A percentile compares a stretch with the other conserved stretches of the same genome.
These are phyloP conservation scores for Pyrrhia umbra DNA, from an alignment of 2,888 invertebrate species.

Conservation along the genomic window DNA sequence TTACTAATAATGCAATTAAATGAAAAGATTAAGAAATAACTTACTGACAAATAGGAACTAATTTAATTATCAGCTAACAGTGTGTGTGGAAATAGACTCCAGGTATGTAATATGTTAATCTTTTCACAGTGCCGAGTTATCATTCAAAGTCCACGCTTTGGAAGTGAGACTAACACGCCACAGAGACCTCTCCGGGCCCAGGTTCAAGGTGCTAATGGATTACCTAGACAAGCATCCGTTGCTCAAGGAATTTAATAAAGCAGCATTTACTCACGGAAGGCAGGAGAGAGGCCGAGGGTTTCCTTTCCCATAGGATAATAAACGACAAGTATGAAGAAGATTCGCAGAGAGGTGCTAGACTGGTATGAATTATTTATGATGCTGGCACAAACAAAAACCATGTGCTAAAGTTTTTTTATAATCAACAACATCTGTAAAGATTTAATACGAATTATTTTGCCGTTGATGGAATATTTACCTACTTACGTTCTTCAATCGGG, in stretches of 20 bases:
- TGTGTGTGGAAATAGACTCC: too few species aligned
- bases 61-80: too few species aligned
- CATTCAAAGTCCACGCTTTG: slow-evolving; percentile 89
- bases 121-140: slow-evolving; percentile 79
- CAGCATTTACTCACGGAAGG: slow-evolving; percentile 64
- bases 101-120: not conserved
- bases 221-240: slow-evolving; percentile 83
- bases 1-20: too few species aligned
- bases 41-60: too few species aligned
- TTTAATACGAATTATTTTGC: too few species aligned
- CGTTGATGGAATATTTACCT: too few species aligned
- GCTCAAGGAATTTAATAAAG: slow-evolving; percentile 77
- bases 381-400: too few species aligned
- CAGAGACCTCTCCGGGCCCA: slow-evolving; percentile 88
- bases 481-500: too few species aligned
- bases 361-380: not conserved
- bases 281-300: not conserved
- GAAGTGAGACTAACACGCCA: slow-evolving; percentile 91
- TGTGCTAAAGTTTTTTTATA: too few species aligned
- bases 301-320: not conserved
- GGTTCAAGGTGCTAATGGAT: slow-evolving; percentile 81
- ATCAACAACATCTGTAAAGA: too few species aligned
- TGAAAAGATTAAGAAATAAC: too few species aligned
- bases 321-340: not conserved
- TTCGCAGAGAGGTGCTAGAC: not conserved